Conservation (phyloP, 2,113 vertebrate genomes). For the Emydocephalus ijimae region DNA sequence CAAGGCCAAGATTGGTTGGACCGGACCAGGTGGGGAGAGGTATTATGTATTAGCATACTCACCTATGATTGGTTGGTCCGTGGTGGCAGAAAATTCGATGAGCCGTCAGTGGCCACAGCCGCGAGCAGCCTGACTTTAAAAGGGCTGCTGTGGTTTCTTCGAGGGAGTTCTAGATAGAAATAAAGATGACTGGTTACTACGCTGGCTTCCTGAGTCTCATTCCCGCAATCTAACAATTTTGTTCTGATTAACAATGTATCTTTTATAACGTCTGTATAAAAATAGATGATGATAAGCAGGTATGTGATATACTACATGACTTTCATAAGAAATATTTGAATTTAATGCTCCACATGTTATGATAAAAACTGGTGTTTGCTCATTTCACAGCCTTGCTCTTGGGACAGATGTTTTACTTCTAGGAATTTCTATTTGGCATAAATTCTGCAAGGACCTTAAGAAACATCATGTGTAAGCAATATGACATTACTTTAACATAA, state of each 20-base stretch:
- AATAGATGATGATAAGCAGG: background rate
- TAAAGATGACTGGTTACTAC: no score
- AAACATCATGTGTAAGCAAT: background rate
- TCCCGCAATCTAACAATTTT: background rate
- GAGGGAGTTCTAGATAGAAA: no score
- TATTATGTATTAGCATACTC: no score
- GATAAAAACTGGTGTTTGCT: background rate
- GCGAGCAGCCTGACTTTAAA: no score
- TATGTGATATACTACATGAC: background rate
- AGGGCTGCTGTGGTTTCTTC: no score
- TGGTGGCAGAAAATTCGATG: no score
- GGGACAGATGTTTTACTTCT: no score
- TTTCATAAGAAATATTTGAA: constrained; percentile 9
- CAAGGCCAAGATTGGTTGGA: no score
- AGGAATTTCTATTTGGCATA: background rate
- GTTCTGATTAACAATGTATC: background rate
- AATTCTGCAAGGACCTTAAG: background rate
- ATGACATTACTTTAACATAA: background rate
- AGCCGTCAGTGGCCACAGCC: no score
- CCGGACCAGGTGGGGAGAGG: no score
- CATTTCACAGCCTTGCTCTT: background rate
- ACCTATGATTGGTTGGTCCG: no score
- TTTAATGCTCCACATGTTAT: constrained; percentile 19
- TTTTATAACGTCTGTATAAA: background rate
- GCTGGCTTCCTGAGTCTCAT: no score